Base-by-base conservation (phyloP, 1,140 invertebrate species). In the Schlechtendalia chinensis region DNA sequence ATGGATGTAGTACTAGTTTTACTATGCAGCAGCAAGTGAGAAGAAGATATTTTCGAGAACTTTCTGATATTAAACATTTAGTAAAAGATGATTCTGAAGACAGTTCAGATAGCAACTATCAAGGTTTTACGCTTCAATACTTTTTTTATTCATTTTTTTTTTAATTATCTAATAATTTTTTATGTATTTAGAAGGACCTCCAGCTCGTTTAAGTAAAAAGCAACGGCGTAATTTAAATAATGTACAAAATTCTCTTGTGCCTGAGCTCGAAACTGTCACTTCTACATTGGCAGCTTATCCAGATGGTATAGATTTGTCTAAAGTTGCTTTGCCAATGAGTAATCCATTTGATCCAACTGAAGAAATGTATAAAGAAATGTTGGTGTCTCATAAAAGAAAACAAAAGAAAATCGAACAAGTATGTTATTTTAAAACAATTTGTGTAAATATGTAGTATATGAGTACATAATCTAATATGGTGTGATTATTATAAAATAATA, bases 51-150 rank as follows among this genome's bases (percentile, higher is more conserved):
- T 89, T 89, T 54, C 86, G 87, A 54, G 86, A 88, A 67, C 85
- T 91, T 27, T 83, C 87, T 29, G 87, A 88, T 63, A 86, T 89
- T 6, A 83, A 86, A 82, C 85, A 86, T 84, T 87, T 89, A 86
- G 89, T 92, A 58, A 91, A 91, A 71, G 87, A 91, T 83, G 84
- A 88, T 84, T 88, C 90, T 83, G 89, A 91, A 82, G 89, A 91
- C 84, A 90, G 92, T 82, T 89, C 91, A 82, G 89, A 91, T 89
- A 89, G 93, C 83, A 90, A 90, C 83, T 92, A 90, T 86, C 75
- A 79, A 79, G 75, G 75, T 79, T 29, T 54, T 29, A 29, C 12
- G 6, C 1, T 81, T 80, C 19, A 10, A 45, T 17, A 67, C 16
- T 22, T 53, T 77, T 47, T n/a, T 24, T n/a, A 24, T 19, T 24